A percentile compares a stretch with the other conserved stretches of the same genome.
These are phyloP conservation scores for Acropora yongei DNA, from an alignment of 64 coral and sea anemone species.

Conservation along the genomic window DNA sequence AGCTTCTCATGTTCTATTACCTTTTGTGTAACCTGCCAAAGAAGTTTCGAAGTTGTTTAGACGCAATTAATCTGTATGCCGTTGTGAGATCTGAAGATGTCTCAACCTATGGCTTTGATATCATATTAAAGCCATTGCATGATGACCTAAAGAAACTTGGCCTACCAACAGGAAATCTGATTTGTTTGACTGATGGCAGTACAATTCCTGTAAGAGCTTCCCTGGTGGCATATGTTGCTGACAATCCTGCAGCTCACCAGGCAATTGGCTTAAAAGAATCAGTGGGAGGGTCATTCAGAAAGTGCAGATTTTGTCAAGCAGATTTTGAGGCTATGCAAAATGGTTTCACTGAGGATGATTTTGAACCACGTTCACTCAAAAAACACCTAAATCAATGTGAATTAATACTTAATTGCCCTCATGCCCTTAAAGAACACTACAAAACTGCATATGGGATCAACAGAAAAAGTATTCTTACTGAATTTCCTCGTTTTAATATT, in stretches of 20 bases:
- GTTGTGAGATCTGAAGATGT: constrained; percentile 48
- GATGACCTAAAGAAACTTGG: constrained; percentile 31
- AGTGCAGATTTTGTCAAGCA: constrained; percentile 66
- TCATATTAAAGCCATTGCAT: constrained; percentile 32
- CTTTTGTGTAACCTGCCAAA: constrained; percentile 39
- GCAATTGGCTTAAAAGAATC: constrained; percentile 72
- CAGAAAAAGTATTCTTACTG: constrained; percentile 51
- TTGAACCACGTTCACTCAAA: constrained; percentile 42
- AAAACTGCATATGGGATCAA: constrained; percentile 62
- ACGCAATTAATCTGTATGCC: constrained; percentile 43
- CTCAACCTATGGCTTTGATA: constrained; percentile 62
- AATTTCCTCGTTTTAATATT: constrained; percentile 72
- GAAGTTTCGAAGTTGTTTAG: constrained; percentile 11
- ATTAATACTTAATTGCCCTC: constrained; percentile 36
- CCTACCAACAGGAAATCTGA: constrained; percentile 1
- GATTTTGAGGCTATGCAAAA: constrained; percentile 56
- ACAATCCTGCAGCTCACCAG: constrained; percentile 66
- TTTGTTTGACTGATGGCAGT: constrained; percentile 36
- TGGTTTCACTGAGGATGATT: constrained; percentile 55
- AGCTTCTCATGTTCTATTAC: constrained; percentile 71
- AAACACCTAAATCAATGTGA: constrained; percentile 28
- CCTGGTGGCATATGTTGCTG: constrained; percentile 61
- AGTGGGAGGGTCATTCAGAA: constrained; percentile 63
- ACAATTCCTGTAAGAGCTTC: constrained; percentile 3
- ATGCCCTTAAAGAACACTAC: constrained; percentile 29